Base-by-base conservation (phyloP, 2,888 invertebrate species). In the Microctonus aethiopoides region DNA sequence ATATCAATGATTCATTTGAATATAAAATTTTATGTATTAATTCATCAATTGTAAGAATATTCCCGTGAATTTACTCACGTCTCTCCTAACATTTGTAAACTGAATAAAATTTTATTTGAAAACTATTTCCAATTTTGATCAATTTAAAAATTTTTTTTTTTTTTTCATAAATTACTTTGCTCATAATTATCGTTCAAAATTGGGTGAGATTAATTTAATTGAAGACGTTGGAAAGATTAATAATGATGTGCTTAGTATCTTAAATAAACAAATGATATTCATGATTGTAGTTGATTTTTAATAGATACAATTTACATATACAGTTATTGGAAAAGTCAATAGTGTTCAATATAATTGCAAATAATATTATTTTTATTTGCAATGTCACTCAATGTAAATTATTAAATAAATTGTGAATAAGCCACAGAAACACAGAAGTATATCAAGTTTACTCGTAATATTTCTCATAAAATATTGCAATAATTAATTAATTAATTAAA, bases 291-390 rank as follows among this genome's bases (percentile, higher is more conserved):
- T 74, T 76, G 70, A 71, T 72, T 71, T 79, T 77, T 74, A 78
- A 78, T 79, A 79, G 73, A 78, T 79, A 77, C 75, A 79, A 78
- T 79, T 75, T 78, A 77, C 77, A 78, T 79, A 78, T 46, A 46
- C 76, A 79, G 70, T 77, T 74, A 78, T 77, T 75, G 73, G 76
- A 73, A 39, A 74, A 72, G 74, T 76, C 75, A 76, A n/a, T n/a
- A 77, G 77, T 78, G 74, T 76, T 76, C 76, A 80, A 75, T 73
- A 74, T 22, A 7, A 72, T 72, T 71, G 71, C 72, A 66, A 67
- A 16, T n/a, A 46, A 5, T 7, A 57, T 66, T 26, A 54, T 4
- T 54, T 54, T 11, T 4, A 63, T 46, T 70, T 68, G 62, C 72
- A 51, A 69, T 72, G 63, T 54, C 29, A 32, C 32, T 56, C 26